Evolutionary conservation across 1,140 invertebrate genomes (phyloP), one percentile per base, ranked within the genome.

Genomic region (Monochamus saltuarius): DNA sequence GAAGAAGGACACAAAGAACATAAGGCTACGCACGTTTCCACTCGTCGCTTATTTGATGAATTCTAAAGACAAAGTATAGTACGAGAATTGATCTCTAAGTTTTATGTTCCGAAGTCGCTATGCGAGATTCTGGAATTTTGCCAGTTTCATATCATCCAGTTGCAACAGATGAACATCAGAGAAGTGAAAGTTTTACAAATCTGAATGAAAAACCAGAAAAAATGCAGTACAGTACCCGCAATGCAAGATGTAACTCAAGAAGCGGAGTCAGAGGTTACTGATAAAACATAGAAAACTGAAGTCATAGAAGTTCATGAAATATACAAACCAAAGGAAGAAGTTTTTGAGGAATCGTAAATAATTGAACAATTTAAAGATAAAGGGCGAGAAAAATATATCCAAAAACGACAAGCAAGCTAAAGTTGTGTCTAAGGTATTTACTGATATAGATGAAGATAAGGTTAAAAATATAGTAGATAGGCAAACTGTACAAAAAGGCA

Each of bases 61-160:
- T 74, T 67, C 47, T 61, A 69, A 34, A 62, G 66, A 37, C 59
- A 67, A 53, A 61, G 59, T 40, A 60, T 59, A 29, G 63, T 56
- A 13, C 53, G 62, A 11, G 56, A 59, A 11, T 43, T 35, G 54
- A 72, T 56, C 65, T 64, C 6, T 66, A 68, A 51, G 47, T 55
- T 34, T 49, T 68, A 19, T 75, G 73, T 64, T 65, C 73, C 0
- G 72, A 70, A 13, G 61, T 72, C 43, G 60, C 69, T n/a, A 73
- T 66, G 46, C 56, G 56, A 36, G 57, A 59, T 14, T 69, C 71
- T n/a, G 62, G 69, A 29, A 55, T 63, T 13, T 69, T 69, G 29
- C 69, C 71, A 11, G 53, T 49, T 10, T 49, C 22, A 29, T 2
- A 29, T 29, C 22, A 29, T 2, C 22, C 2, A 29, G 6, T 29